These are phyloP conservation scores for Danaus chrysippus DNA, from an alignment of 2,888 invertebrate species.

Conservation along the genomic window DNA sequence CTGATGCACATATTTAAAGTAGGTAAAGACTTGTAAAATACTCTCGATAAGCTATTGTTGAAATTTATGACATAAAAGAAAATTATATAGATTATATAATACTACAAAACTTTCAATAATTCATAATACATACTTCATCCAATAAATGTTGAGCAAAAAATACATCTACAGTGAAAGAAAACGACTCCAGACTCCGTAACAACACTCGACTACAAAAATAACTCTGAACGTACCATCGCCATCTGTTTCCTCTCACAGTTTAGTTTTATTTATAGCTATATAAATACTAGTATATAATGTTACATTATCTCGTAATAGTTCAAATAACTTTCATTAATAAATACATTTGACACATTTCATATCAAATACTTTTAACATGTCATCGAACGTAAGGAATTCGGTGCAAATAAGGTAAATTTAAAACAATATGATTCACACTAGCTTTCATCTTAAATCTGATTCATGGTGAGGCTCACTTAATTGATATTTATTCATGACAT, in stretches of 20 bases:
- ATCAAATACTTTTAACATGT: not conserved
- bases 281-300: slow-evolving; percentile 1
- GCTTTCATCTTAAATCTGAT: slow-evolving; percentile 27
- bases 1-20: no score
- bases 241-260: slow-evolving; percentile 5
- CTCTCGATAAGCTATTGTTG: no score
- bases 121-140: not conserved
- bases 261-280: not conserved
- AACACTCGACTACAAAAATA: not conserved
- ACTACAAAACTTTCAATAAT: no score
- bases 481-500: slow-evolving; percentile 19
- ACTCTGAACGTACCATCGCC: slow-evolving; percentile 1
- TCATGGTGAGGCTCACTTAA: slow-evolving; percentile 27
- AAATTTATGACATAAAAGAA: no score
- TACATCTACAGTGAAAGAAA: not conserved
- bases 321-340: slow-evolving; percentile 1
- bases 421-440: slow-evolving; percentile 20
- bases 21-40: no score
- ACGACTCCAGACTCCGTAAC: not conserved
- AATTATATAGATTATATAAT: no score
- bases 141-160: not conserved
- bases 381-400: slow-evolving; percentile 7
- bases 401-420: slow-evolving; percentile 19
- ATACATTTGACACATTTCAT: no score
- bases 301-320: not conserved